Conservation (phyloP, 2,888 invertebrate species). For the Neoitamus cyanurus region DNA sequence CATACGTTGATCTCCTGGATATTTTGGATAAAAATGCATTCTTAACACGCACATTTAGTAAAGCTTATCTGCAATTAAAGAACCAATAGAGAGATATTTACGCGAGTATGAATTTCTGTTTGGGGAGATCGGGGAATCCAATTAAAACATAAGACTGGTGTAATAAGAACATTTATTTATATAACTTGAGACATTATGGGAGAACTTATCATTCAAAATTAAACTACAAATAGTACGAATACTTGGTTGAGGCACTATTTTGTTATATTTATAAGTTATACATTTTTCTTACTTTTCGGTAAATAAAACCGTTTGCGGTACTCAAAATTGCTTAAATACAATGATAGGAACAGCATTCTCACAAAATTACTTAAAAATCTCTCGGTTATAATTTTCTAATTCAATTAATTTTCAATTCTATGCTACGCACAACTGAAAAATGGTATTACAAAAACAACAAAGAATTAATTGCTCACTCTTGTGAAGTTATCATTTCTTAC, state of each 20-base stretch:
- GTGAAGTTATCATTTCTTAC: neutral
- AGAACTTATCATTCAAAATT: constrained; percentile 13
- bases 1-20: too few relatives aligned
- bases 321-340: neutral
- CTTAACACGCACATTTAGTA: too few relatives aligned
- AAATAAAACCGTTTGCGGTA: neutral
- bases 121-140: too few relatives aligned
- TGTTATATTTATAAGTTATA: constrained; percentile 12
- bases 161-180: constrained; percentile 18
- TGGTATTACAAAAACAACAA: neutral
- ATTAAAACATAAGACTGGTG: neutral
- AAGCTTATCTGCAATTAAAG: too few relatives aligned
- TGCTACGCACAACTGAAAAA: neutral
- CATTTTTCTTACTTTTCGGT: neutral
- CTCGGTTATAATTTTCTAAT: neutral
- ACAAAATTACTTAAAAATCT: constrained; percentile 3
- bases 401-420: neutral
- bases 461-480: neutral
- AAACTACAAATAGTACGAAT: constrained; percentile 17
- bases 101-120: too few relatives aligned
- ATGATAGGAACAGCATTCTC: constrained; percentile 17
- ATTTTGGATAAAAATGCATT: too few relatives aligned
- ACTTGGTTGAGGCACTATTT: constrained; percentile 28
- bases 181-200: neutral
- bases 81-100: too few relatives aligned